Evolutionary conservation across 2,888 invertebrate species (phyloP), one percentile per base, ranked within the genome.

Genomic region (Harpalus rufipes): DNA sequence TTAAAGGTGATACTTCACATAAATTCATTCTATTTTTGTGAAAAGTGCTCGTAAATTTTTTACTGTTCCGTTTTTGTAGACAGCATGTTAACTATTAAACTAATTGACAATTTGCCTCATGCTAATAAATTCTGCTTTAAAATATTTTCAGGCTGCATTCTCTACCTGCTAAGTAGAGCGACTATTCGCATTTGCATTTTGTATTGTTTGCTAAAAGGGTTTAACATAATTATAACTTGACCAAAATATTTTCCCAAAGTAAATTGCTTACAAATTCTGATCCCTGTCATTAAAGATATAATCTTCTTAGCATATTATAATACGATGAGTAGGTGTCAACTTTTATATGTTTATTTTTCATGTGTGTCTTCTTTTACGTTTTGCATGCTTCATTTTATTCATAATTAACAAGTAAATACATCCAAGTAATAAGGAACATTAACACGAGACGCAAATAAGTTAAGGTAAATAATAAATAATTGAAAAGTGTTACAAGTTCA

Each of bases 281-380:
- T 68, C 51, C 63, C 56, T 76, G 44, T 76, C 76, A 51, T 76
- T 51, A 76, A 76, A 10, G 44, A 44, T 56, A 76, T 76, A 76
- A 76, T 76, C 51, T 76, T 51, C 74, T 74, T 63, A 12, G 21
- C 21, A 41, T 76, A 51, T 16, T 16, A 51, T 76, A 76, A 76
- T 76, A 56, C 76, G 44, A 18, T 8, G 44, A 16, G 21, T 76
- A 76, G 44, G 76, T 76, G 76, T 76, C 51, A 76, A 41, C 16
- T 44, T 44, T 44, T 74, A 41, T 44, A 44, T 8, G 44, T 76
- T 76, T 76, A 76, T 76, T 51, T 74, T 76, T 44, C 16, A 76
- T n/a, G 51, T 51, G 59, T 59, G 21, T 21, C 63, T 63, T 63
- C 21, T 10, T 68, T 39, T 39, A 32, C 41, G 41, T 68, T 68